Base-by-base conservation (phyloP, 2,797 vertebrate genomes). In the Kryptopterus vitreolus region DNA sequence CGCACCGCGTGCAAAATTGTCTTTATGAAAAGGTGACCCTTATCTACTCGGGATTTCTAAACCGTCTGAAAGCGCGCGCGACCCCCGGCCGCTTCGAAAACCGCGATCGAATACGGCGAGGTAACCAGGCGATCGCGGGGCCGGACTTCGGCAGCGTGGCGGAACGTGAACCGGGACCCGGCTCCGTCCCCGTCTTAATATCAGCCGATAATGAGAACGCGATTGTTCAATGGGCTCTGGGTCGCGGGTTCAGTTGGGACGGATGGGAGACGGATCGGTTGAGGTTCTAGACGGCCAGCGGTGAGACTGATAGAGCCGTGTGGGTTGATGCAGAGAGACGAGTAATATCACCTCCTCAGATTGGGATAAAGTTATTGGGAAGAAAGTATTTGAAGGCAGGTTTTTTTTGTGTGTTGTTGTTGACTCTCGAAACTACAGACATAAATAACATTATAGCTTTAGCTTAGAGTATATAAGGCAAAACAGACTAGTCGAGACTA, bases 21-120 rank as follows among this genome's bases (percentile, higher is more conserved):
- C 91, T 90, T 91, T 87, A 87, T 92, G 84, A 91, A 63, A 88
- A 88, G 87, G 87, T 91, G 90, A 92, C 91, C 91, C 92, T 88
- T 76, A 82, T 82, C 89, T 84, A 86, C 88, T 87, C 82, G 85
- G 86, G 85, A 87, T 89, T 91, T 87, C 82, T 59, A 89, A 90
- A 87, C 83, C 82, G 82, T 77, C 81, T 87, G 81, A 84, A 84
- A 88, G 88, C 91, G 85, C 87, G 86, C 87, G 89, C 91, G 89
- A 90, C 88, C 88, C n/a, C 81, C 85, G 81, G 81, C 87, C 84
- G 87, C 83, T 91, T 84, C 85, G 84, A 81, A 81, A 85, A 82
- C 77, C 88, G 66, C 53, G n/a, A 58, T 86, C 78, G 81, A 26
- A 81, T 86, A 86, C 3, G 9, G 84, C 73, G 43, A 80, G 77